A percentile compares a stretch with the other conserved stretches of the same genome.
phyloP scores from a whole-genome alignment of 2,797 vertebrate genomes.

The Gadopsis marmoratus region DNA sequence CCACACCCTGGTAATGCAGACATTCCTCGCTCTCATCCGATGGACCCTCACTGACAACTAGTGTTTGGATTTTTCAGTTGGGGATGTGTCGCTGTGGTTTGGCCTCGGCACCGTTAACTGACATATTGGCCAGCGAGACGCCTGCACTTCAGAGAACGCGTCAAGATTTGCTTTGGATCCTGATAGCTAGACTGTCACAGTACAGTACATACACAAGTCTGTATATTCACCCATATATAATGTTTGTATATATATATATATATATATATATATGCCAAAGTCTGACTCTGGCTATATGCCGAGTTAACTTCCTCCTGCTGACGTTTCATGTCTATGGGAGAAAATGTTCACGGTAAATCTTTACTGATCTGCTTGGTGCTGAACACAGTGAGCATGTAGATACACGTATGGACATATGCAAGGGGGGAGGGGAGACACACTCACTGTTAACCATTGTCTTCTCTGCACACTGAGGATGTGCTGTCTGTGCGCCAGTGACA shows the following conservation, averaged over 20 bases:
- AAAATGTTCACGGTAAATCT: not conserved
- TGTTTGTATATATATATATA: no score
- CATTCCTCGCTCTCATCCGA: not conserved
- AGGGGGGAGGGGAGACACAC: not conserved
- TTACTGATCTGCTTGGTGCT: slow-evolving; percentile 11
- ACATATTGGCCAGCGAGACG: slow-evolving; percentile 32
- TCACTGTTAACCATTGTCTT: slow-evolving; percentile 44
- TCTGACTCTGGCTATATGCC: slow-evolving; percentile 4
- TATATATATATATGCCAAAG: not conserved
- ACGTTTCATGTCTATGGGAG: not conserved
- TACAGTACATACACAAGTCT: not conserved
- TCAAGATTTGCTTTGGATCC: slow-evolving; percentile 22
- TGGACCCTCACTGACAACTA: slow-evolving; percentile 64
- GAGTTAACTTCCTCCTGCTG: not conserved
- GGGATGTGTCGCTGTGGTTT: slow-evolving; percentile 26
- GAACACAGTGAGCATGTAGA: slow-evolving; percentile 29
- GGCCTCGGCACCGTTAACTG: slow-evolving; percentile 12
- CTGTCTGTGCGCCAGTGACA: slow-evolving; percentile 52
- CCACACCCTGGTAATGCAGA: not conserved
- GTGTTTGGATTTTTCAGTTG: slow-evolving; percentile 65
- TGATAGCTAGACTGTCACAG: slow-evolving; percentile 8
- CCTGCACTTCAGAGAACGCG: slow-evolving; percentile 28
- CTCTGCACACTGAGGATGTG: slow-evolving; percentile 47
- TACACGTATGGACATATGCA: slow-evolving; percentile 19
- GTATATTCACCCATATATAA: no score